Evolutionary conservation across 2,113 vertebrate genomes (phyloP).

Genomic region (Mesocricetus auratus): DNA sequence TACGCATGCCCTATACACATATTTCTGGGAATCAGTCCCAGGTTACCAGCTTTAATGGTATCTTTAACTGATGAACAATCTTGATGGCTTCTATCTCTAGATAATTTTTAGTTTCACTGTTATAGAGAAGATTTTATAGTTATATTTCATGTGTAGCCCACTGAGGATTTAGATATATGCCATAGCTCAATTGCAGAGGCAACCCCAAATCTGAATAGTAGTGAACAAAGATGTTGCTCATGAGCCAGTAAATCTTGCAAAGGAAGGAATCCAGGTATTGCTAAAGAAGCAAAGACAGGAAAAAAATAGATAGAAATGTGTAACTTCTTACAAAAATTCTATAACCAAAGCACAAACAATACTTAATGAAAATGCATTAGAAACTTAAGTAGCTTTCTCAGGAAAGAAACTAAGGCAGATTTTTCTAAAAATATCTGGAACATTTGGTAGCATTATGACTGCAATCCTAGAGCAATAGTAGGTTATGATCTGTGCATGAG

Average conservation of each 20-base stretch:
- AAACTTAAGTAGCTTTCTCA: not conserved
- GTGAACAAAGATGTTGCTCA: not conserved
- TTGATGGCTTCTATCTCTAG: not conserved
- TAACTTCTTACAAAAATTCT: not conserved
- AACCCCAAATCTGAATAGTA: not conserved
- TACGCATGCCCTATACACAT: too few relatives aligned
- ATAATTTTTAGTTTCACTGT: conserved; percentile 31
- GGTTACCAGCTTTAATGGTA: too few relatives aligned
- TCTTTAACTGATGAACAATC: not conserved
- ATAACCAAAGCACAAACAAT: not conserved
- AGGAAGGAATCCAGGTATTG: not conserved
- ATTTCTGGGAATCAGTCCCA: too few relatives aligned
- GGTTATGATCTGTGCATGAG: not conserved
- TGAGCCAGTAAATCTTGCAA: conserved; percentile 31
- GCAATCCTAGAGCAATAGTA: not conserved
- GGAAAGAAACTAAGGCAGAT: not conserved
- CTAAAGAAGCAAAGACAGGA: not conserved
- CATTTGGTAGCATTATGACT: conserved; percentile 24
- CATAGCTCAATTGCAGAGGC: not conserved
- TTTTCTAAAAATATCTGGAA: not conserved
- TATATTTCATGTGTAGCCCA: not conserved
- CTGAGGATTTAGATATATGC: not conserved
- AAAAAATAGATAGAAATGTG: not conserved
- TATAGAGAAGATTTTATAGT: not conserved
- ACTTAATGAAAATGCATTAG: not conserved